phyloP scores from a whole-genome alignment of 2,888 invertebrate species.

The Eupithecia subfuscata region DNA sequence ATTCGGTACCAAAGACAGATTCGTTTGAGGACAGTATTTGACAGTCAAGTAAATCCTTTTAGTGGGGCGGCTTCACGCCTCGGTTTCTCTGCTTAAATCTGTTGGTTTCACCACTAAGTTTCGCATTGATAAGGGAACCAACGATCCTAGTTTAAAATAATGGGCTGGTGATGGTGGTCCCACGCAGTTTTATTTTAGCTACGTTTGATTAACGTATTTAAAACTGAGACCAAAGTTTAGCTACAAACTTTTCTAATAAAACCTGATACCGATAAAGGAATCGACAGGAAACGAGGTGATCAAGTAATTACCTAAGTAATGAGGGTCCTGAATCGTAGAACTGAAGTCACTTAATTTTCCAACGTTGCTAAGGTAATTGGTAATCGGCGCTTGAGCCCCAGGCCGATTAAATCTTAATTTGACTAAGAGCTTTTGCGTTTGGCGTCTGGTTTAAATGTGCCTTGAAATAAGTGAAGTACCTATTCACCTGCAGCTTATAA shows the following conservation, averaged over 20 bases:
- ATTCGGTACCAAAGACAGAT: background rate
- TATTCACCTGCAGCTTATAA: background rate
- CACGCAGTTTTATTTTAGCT: background rate
- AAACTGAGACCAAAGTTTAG: too few species aligned
- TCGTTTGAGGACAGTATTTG: background rate
- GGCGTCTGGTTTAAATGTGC: background rate
- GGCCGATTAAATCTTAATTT: slow-evolving; percentile 14
- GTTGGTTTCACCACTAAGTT: background rate
- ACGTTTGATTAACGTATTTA: too few species aligned
- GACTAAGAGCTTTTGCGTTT: slow-evolving; percentile 7
- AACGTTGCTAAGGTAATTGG: slow-evolving; percentile 20
- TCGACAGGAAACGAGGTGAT: slow-evolving; percentile 33
- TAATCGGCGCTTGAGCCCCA: background rate
- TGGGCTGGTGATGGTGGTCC: background rate
- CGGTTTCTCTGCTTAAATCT: background rate
- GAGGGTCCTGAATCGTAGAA: slow-evolving; percentile 12
- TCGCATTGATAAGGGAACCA: background rate
- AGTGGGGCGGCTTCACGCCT: background rate
- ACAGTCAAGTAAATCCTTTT: background rate
- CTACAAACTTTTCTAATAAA: background rate
- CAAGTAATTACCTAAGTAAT: slow-evolving; percentile 40
- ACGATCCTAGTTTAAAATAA: background rate
- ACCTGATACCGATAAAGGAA: slow-evolving; percentile 13
- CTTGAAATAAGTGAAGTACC: background rate
- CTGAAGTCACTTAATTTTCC: slow-evolving; percentile 19